Conservation (phyloP, 92 coral and sea anemone species). For the Virgularia gustaviana region DNA sequence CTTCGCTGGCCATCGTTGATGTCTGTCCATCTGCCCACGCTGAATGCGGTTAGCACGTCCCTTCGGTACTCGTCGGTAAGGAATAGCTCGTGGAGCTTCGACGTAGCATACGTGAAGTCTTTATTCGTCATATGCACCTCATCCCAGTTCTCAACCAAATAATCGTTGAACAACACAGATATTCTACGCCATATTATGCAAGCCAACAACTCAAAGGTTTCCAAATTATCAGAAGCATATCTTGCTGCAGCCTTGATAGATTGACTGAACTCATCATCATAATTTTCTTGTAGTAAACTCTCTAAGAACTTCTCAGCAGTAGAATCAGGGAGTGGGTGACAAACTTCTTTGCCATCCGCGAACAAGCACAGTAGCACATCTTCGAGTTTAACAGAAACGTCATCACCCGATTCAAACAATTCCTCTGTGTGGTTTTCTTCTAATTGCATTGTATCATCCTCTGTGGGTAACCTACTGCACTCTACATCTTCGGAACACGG, state of each 20-base stretch:
- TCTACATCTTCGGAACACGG: not conserved
- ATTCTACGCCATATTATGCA: conserved; percentile 9
- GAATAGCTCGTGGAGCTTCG: conserved; percentile 5
- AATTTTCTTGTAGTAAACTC: not conserved
- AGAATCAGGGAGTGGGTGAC: not conserved
- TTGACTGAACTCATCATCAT: not conserved
- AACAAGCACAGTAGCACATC: conserved; percentile 10
- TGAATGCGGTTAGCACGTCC: not conserved
- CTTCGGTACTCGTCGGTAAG: conserved; percentile 19
- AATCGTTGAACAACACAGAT: not conserved
- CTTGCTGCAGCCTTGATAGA: not conserved
- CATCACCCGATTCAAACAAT: conserved; percentile 4
- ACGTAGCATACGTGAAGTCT: conserved; percentile 12
- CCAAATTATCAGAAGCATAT: conserved; percentile 7
- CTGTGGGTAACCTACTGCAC: no score
- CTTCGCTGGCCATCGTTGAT: not conserved
- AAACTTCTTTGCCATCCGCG: not conserved
- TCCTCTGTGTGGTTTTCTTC: no score
- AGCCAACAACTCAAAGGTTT: conserved; percentile 1
- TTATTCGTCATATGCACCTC: conserved; percentile 9
- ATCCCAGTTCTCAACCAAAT: not conserved
- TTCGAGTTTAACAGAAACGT: not conserved
- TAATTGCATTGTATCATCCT: no score
- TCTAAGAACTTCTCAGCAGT: not conserved
- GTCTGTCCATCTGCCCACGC: not conserved